phyloP scores from a whole-genome alignment of 2,888 invertebrate species.

The Tetramorium bicarinatum region DNA sequence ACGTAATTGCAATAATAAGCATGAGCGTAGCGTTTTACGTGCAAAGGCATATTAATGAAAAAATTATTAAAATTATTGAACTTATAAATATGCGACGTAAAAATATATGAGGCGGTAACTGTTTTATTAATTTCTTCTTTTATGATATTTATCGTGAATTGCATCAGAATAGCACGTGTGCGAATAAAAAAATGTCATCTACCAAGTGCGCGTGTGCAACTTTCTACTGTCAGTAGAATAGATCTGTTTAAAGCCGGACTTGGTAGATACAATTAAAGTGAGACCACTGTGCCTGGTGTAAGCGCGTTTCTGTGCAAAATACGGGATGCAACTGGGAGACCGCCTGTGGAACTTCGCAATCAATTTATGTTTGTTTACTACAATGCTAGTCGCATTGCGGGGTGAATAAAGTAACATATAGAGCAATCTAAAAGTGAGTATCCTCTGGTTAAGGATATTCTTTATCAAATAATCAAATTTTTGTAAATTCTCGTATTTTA shows the following conservation, averaged over 20 bases:
- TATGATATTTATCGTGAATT: neutral
- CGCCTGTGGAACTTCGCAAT: slow-evolving; percentile 3
- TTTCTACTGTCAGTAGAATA: slow-evolving; percentile 32
- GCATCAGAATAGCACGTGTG: neutral
- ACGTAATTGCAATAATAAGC: neutral
- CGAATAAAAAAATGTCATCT: neutral
- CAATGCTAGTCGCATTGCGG: neutral
- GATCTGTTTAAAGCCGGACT: slow-evolving; percentile 33
- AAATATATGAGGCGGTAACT: neutral
- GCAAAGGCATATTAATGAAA: neutral
- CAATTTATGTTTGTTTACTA: slow-evolving; percentile 43
- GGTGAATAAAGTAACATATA: neutral
- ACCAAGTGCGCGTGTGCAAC: neutral
- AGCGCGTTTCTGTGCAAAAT: slow-evolving; percentile 23
- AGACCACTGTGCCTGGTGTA: neutral
- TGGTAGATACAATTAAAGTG: slow-evolving; percentile 34
- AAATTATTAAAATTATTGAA: slow-evolving; percentile 21
- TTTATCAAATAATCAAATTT: neutral
- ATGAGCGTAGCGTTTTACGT: neutral
- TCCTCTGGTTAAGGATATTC: neutral
- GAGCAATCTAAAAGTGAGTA: neutral
- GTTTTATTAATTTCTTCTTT: slow-evolving; percentile 11
- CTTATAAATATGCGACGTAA: neutral
- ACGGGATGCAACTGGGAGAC: neutral
- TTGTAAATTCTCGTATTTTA: neutral